These are phyloP conservation scores for Fundulus diaphanus DNA, from an alignment of 2,797 vertebrate genomes.

Conservation along the genomic window DNA sequence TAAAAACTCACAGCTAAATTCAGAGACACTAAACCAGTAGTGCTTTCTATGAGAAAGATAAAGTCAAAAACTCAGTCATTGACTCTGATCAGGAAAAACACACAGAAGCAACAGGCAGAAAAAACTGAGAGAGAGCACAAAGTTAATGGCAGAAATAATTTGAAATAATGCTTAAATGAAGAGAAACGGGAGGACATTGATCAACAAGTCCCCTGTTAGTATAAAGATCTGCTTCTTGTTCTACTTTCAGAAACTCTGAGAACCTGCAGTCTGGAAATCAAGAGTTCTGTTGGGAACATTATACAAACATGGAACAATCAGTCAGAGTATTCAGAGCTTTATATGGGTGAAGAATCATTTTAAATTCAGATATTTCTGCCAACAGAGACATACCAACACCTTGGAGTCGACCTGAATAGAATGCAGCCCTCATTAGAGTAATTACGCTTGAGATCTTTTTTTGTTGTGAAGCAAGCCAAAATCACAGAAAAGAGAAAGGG, in stretches of 20 bases:
- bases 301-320: not conserved
- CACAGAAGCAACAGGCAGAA: no score
- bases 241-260: not conserved
- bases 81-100: no score
- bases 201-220: not conserved
- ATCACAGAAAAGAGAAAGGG: not conserved
- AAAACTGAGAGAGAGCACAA: no score
- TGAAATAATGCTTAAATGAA: no score
- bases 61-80: not conserved
- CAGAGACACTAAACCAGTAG: no score
- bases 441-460: not conserved
- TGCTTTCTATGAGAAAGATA: not conserved
- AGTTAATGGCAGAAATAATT: no score
- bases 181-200: no score
- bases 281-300: not conserved
- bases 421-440: not conserved
- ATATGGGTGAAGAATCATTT: not conserved
- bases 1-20: no score
- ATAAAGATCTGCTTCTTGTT: not conserved
- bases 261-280: not conserved
- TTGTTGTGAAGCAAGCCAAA: not conserved
- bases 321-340: no score
- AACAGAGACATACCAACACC: not conserved
- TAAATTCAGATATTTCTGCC: no score
- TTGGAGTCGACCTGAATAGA: not conserved